Percentiles rank a stretch among this genome's conserved stretches.
phyloP scores from a whole-genome alignment of 2,113 vertebrate species.

The Perccottus glenii region DNA sequence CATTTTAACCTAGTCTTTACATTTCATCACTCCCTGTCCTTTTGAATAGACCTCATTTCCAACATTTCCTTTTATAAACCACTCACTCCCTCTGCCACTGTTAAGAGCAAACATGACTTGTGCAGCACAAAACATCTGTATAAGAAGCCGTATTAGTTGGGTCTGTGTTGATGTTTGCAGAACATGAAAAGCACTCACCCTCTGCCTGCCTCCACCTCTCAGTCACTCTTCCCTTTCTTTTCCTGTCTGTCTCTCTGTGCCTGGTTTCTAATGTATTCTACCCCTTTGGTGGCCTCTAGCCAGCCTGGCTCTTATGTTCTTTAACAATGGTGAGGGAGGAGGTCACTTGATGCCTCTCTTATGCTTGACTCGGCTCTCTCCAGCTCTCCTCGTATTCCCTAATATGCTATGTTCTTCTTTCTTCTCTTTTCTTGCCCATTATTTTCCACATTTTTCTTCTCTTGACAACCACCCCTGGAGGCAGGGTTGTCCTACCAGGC shows the following conservation, averaged over 20 bases:
- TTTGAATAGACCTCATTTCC: slow-evolving; percentile 21
- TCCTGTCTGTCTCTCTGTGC: slow-evolving; percentile 20
- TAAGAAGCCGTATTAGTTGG: slow-evolving; percentile 11
- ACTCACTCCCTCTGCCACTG: too few species aligned
- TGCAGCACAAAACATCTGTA: background rate
- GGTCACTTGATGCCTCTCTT: slow-evolving; percentile 72
- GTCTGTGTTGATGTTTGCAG: slow-evolving; percentile 18
- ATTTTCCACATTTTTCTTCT: slow-evolving; percentile 10
- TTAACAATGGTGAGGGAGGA: slow-evolving; percentile 72
- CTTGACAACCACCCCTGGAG: slow-evolving; percentile 52
- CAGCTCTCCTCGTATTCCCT: slow-evolving; percentile 61
- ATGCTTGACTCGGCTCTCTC: slow-evolving; percentile 53
- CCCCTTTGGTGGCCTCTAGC: slow-evolving; percentile 69
- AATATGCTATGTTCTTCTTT: slow-evolving; percentile 52
- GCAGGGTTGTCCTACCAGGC: slow-evolving; percentile 62
- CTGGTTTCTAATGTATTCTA: slow-evolving; percentile 68
- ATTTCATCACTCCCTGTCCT: slow-evolving; percentile 4
- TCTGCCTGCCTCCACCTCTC: slow-evolving; percentile 10
- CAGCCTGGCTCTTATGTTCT: slow-evolving; percentile 65
- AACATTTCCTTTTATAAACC: background rate
- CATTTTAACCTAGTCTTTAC: slow-evolving; percentile 11
- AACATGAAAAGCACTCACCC: slow-evolving; percentile 22
- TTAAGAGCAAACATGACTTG: slow-evolving; percentile 17
- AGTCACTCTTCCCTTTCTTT: slow-evolving; percentile 10
- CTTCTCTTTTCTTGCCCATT: slow-evolving; percentile 34